Evolutionary conservation across 2,113 vertebrate genomes (phyloP), one percentile per base, ranked within the genome.

Genomic region (Zosterops hypoxanthus): DNA sequence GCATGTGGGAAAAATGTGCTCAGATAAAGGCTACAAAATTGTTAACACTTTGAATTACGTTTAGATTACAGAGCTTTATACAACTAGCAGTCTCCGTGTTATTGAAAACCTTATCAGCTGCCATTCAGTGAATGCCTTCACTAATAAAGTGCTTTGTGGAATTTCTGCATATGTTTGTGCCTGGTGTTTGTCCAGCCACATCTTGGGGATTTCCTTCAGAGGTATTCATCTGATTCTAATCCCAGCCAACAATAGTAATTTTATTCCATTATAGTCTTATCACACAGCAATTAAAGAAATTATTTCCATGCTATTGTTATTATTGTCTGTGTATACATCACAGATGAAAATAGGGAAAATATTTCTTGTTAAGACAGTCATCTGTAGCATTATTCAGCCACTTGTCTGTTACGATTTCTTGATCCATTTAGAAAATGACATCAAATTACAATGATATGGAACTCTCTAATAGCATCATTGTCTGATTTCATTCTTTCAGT

Each of bases 21-120:
- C 92, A 94, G 94, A 96, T 97, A 97, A 97, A 96, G 89, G 92
- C 96, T 96, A 95, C 93, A 95, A 94, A 97, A 97, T 96, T 96
- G 94, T 97, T 97, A 97, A 95, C 94, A 81, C 93, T 96, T 97
- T 96, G 97, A 93, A 97, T 98, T 97, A 97, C 59, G 75, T 93
- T 95, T 91, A 86, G 93, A 92, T 96, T 96, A 87, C 85, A 69
- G 61, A 65, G 90, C 85, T 68, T 93, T 94, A 64, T 78, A 80
- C 88, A 88, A 69, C 79, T 42, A 88, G 81, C 87, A 76, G 95
- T 79, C 86, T 75, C 33, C 23, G 3, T 72, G 25, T 97, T 96
- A 97, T 96, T 97, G 93, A 91, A 96, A 97, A 95, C 57, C 79
- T 95, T 96, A 95, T 95, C 94, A 95, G 94, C 92, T 97, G 96